These are phyloP conservation scores for Leptopilina drosophilae DNA, from an alignment of 2,888 invertebrate genomes.

Conservation along the genomic window DNA sequence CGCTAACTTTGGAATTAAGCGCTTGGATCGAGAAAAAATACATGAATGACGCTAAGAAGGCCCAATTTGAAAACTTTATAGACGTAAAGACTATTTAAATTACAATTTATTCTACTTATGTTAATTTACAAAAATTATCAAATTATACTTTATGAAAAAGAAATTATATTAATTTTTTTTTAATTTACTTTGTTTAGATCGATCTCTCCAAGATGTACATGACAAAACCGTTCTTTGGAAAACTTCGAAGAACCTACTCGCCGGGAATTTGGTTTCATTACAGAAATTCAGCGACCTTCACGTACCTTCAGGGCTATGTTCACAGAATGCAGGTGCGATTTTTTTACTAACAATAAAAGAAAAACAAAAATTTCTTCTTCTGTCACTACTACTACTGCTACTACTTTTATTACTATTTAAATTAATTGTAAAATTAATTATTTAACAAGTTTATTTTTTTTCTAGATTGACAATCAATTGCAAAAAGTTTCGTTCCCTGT, in stretches of 20 bases:
- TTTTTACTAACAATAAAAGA: neutral
- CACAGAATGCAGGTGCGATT: slow-evolving; percentile 80
- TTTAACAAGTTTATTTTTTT: slow-evolving; percentile 65
- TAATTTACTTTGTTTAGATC: slow-evolving; percentile 78
- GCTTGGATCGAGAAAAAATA: slow-evolving; percentile 91
- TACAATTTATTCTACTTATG: neutral
- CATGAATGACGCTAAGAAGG: slow-evolving; percentile 83
- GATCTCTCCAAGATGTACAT: slow-evolving; percentile 92
- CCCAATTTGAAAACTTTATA: slow-evolving; percentile 87
- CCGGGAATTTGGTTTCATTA: slow-evolving; percentile 87
- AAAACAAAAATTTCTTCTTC: neutral
- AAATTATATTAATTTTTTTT: slow-evolving; percentile 13
- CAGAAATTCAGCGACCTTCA: slow-evolving; percentile 84
- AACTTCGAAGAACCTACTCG: slow-evolving; percentile 84
- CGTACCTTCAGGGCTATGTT: slow-evolving; percentile 83
- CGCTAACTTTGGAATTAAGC: slow-evolving; percentile 85
- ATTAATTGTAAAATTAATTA: slow-evolving; percentile 13
- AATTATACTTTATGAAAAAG: neutral
- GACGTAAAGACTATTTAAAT: slow-evolving; percentile 73
- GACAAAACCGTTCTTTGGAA: slow-evolving; percentile 91
- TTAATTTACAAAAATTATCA: too few species aligned
- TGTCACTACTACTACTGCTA: neutral
- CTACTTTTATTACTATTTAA: neutral
- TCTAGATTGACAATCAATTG: slow-evolving; percentile 88
- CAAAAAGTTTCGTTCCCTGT: slow-evolving; percentile 85